These are phyloP conservation scores for Euwallacea similis DNA, from an alignment of 1,140 invertebrate genomes.

Conservation along the genomic window DNA sequence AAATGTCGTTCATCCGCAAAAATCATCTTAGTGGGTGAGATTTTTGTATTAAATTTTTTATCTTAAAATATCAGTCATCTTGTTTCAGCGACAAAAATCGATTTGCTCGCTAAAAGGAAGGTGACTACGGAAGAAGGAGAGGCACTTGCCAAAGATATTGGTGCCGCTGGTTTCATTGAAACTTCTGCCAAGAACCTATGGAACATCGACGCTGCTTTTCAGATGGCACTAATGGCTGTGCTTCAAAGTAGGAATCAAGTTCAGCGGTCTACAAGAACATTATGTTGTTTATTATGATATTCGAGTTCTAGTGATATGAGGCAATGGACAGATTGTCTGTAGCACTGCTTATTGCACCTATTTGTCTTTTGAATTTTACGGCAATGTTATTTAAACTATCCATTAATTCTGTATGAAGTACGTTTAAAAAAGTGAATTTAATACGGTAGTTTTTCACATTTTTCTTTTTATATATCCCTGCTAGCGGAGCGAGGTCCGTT, in stretches of 20 bases:
- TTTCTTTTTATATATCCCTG: too few relatives aligned
- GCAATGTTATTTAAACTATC: too few relatives aligned
- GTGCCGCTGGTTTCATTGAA: conserved; percentile 45
- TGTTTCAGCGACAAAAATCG: conserved; percentile 62
- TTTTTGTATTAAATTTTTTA: not conserved
- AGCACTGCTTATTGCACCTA: too few relatives aligned
- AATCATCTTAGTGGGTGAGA: conserved; percentile 48
- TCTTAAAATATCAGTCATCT: not conserved
- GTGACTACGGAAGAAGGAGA: conserved; percentile 40
- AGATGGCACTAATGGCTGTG: conserved; percentile 40
- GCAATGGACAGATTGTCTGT: too few relatives aligned
- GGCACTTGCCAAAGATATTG: conserved; percentile 41
- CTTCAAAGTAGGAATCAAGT: conserved; percentile 1
- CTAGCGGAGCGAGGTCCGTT: too few relatives aligned
- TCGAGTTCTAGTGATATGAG: not conserved
- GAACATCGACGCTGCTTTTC: conserved; percentile 51
- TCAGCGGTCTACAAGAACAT: conserved; percentile 1
- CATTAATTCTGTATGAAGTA: too few relatives aligned
- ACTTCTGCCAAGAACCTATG: conserved; percentile 42
- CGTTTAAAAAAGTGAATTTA: too few relatives aligned
- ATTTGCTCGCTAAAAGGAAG: conserved; percentile 54
- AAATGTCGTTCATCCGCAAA: conserved; percentile 45
- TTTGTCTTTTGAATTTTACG: too few relatives aligned
- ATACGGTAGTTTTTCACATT: too few relatives aligned
- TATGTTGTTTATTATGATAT: conserved; percentile 32